phyloP scores from a whole-genome alignment of 2,888 invertebrate species.

The Strigamia maritima region DNA sequence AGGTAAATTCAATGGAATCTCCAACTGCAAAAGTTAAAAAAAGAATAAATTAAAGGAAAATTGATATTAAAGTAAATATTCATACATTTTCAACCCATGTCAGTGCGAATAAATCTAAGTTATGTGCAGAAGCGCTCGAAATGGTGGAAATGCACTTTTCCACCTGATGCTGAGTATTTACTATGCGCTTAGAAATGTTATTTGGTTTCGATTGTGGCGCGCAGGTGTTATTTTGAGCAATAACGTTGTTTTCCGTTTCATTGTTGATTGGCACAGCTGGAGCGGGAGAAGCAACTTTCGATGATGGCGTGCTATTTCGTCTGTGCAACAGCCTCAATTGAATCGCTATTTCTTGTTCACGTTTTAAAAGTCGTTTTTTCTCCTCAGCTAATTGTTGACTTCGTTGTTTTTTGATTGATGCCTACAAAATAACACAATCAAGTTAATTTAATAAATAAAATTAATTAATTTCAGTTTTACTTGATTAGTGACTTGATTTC shows the following conservation, averaged over 20 bases:
- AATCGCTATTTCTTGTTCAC: constrained; percentile 39
- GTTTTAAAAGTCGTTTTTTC: constrained; percentile 37
- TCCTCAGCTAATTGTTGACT: constrained; percentile 32
- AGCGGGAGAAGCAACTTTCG: not conserved
- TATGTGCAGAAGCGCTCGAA: not conserved
- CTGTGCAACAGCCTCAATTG: constrained; percentile 38
- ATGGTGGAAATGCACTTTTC: not conserved
- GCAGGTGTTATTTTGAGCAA: not conserved
- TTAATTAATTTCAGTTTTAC: no score
- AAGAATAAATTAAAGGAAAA: not conserved
- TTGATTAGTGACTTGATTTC: not conserved
- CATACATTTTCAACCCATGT: not conserved
- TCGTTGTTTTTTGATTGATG: not conserved
- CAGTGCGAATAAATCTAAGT: constrained; percentile 12
- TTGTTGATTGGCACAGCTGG: not conserved
- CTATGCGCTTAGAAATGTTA: not conserved
- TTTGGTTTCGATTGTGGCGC: not conserved
- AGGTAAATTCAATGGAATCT: constrained; percentile 2
- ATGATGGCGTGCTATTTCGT: not conserved
- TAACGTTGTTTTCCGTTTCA: not conserved
- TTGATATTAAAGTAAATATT: not conserved
- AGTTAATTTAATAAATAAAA: no score
- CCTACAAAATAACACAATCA: not conserved
- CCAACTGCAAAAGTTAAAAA: not conserved
- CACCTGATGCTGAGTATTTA: constrained; percentile 6